Evolutionary conservation across 2,113 vertebrate species (phyloP), one percentile per base, ranked within the genome.

Genomic region (Rhipidura dahli): DNA sequence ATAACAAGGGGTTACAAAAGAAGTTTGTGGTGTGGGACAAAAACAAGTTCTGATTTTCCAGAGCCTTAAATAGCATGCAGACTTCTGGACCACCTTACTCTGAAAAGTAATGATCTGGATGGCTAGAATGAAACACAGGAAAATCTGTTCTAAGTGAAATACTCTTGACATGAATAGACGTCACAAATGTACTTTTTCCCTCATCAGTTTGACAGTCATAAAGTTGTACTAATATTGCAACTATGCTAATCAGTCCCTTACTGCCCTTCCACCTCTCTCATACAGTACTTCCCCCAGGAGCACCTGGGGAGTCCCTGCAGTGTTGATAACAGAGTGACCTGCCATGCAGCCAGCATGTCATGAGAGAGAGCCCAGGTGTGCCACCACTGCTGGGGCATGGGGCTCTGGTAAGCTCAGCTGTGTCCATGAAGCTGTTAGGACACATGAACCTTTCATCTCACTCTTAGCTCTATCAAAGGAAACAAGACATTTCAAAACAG

Each of bases 401-500:
- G 21, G 23, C n/a, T 83, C 65, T 83, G 53, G 17, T 37, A 49
- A 70, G 24, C 35, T 56, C 65, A 73, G 15, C 6, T 73, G 15
- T 75, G n/a, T 54, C 71, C 82, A 22, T 8, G 3, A 53, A 86
- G 45, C 23, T 88, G n/a, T 91, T 59, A 84, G 65, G 33, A 79
- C 70, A 57, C 24, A 31, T 20, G 9, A 3, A 42, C 39, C 50
- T 79, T 87, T 31, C 23, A 73, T 63, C 70, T 82, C 22, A 68
- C 14, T 5, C 42, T 81, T 42, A 72, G 33, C 26, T 86, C 26
- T 63, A 66, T 70, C 40, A 88, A 93, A 86, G 56, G 21, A 72
- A 89, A 39, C 23, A 77, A 89, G 37, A 17, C 56, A 70, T 82
- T 92, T 96, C 47, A 91, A 95, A 83, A 78, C 39, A 72, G 40